Base-by-base conservation (phyloP, 2,888 invertebrate genomes). In the Troides aeacus region DNA sequence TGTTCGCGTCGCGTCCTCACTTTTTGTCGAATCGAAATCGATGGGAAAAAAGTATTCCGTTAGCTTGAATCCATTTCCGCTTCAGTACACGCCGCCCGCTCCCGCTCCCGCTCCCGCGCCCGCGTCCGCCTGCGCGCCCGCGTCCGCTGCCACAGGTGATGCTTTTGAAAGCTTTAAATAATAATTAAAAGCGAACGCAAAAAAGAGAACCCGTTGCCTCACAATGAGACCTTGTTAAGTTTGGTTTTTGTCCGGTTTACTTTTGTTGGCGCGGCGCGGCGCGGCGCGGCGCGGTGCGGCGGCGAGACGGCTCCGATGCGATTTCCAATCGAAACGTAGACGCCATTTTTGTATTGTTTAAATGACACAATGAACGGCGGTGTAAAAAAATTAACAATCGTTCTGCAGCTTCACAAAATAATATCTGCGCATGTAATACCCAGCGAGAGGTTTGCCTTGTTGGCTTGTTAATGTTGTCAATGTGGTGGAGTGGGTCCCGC, bases 31-130 rank as follows among this genome's bases (percentile, higher is more conserved):
- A 83, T 84, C 50, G 84, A 83, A 84, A 81, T 78, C 76, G 79
- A 82, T 77, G 80, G 84, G 17, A 57, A 67, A 90, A 86, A 88
- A 84, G 83, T 72, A 78, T 81, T 75, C 90, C 91, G 92, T 91
- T 92, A 92, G 84, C 57, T 80, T 84, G 84, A 84, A 87, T 89
- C 85, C 87, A 84, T 92, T 92, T 92, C 90, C 90, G 91, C 90
- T 84, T 84, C 84, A 87, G 84, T 90, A 85, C 86, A 81, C 89
- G 81, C 80, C 85, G 86, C 39, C 10, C 39, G 10, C 39, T 1
- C 39, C 39, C 39, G 39, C 39, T 0, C 6, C 4, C 39, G 39
- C 39, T 2, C 39, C 39, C 39, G 39, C 39, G 1, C 7, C 1
- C 39, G 39, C 39, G 39, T 39, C 30, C 30, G 30, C 30, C 30